phyloP scores from a whole-genome alignment of 2,797 vertebrate genomes.

The Anisognathus igniventris region DNA sequence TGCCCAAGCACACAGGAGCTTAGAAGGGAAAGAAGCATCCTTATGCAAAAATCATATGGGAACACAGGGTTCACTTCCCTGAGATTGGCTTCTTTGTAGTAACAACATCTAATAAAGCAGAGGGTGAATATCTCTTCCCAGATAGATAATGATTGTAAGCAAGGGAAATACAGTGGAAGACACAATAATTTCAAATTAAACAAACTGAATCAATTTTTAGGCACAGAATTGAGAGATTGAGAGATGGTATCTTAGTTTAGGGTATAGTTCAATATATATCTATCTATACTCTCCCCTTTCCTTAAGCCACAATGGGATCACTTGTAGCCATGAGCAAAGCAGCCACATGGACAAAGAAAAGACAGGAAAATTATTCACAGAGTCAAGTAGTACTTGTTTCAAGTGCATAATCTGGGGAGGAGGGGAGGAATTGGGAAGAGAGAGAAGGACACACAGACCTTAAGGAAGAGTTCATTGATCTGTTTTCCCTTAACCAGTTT shows the following conservation, averaged over 20 bases:
- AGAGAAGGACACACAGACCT: background rate
- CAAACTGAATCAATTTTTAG: background rate
- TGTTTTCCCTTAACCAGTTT: background rate
- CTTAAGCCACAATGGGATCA: background rate
- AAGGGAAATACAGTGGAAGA: background rate
- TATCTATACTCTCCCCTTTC: background rate
- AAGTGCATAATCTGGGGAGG: background rate
- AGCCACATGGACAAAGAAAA: background rate
- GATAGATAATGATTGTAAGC: background rate
- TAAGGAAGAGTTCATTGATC: background rate
- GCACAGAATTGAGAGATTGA: background rate
- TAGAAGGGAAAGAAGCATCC: background rate
- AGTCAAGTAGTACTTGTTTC: background rate
- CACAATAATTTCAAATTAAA: background rate
- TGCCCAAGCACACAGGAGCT: background rate
- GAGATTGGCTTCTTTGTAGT: background rate
- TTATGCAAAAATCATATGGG: background rate
- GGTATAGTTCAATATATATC: background rate
- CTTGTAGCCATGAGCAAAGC: background rate
- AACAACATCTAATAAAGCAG: background rate
- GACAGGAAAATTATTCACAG: background rate
- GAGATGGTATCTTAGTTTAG: background rate
- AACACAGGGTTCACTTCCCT: background rate
- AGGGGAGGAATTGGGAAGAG: background rate
- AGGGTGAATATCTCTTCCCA: background rate